These are phyloP conservation scores for Artemia sp. DNA, from an alignment of 2,888 invertebrate genomes.

Conservation along the genomic window DNA sequence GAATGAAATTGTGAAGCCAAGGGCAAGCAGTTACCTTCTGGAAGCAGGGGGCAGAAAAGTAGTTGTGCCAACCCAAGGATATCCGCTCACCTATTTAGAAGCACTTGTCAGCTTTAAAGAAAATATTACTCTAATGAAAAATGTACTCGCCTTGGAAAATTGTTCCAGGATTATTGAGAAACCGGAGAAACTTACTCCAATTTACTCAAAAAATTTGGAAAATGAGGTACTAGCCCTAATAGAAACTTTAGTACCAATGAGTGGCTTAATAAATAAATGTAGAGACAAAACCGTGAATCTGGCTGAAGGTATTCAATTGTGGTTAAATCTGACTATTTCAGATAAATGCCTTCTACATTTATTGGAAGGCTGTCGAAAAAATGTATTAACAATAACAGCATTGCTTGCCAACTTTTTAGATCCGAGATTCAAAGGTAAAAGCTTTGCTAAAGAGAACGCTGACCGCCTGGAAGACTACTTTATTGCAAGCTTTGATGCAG, in stretches of 20 bases:
- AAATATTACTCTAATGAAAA: not conserved
- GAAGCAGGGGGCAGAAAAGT: not conserved
- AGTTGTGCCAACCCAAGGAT: not conserved
- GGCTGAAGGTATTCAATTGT: not conserved
- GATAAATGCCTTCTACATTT: not conserved
- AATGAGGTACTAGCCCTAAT: not conserved
- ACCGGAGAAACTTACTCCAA: not conserved
- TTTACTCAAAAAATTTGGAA: not conserved
- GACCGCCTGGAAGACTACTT: constrained; percentile 6
- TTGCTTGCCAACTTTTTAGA: not conserved
- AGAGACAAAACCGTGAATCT: not conserved
- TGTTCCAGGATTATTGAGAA: not conserved
- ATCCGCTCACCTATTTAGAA: not conserved
- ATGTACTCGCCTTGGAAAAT: not conserved
- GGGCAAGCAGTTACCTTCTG: not conserved
- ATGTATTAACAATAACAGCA: not conserved
- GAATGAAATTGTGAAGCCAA: not conserved
- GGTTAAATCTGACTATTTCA: not conserved
- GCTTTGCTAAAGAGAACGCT: not conserved
- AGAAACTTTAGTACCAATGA: not conserved
- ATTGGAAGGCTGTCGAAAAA: too few relatives aligned
- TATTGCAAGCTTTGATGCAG: not conserved
- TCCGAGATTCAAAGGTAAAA: not conserved
- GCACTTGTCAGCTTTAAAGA: not conserved
- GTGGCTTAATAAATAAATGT: not conserved